Conservation (phyloP, 2,797 vertebrate genomes). For the Remorina albescens region DNA sequence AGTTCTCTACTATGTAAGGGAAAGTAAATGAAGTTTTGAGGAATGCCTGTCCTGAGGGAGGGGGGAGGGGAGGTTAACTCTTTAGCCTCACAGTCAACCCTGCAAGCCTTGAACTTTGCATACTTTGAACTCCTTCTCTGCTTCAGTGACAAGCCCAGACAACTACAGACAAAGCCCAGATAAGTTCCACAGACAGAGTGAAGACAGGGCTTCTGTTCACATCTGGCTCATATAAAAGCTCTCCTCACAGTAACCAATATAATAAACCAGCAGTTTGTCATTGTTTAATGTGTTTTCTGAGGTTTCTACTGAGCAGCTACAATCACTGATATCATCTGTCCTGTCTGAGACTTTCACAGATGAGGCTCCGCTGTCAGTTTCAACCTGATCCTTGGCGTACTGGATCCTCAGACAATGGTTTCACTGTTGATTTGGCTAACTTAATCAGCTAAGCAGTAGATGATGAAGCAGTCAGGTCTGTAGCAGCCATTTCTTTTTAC, state of each 20-base stretch:
- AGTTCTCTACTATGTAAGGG: slow-evolving; percentile 58
- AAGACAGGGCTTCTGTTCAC: slow-evolving; percentile 19
- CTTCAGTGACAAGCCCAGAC: slow-evolving; percentile 59
- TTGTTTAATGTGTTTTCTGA: background rate
- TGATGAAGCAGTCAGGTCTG: slow-evolving; percentile 1
- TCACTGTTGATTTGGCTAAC: slow-evolving; percentile 12
- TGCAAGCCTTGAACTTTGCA: slow-evolving; percentile 21
- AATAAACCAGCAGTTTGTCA: background rate
- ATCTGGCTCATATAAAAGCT: background rate
- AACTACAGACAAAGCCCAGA: too few relatives aligned
- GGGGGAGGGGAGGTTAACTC: background rate
- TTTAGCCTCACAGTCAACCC: slow-evolving; percentile 19
- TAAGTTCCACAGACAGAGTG: background rate
- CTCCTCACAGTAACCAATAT: background rate
- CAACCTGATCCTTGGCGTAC: slow-evolving; percentile 17
- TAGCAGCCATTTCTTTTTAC: too few relatives aligned
- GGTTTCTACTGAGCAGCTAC: background rate
- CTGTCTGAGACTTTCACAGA: background rate
- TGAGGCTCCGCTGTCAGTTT: background rate
- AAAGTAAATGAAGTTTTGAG: slow-evolving; percentile 29
- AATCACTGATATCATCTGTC: background rate
- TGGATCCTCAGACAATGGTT: slow-evolving; percentile 11
- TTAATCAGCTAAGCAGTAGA: background rate
- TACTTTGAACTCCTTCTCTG: slow-evolving; percentile 30
- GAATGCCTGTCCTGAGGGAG: slow-evolving; percentile 65